phyloP scores from a whole-genome alignment of 2,888 invertebrate genomes.

The Aromia moschata region DNA sequence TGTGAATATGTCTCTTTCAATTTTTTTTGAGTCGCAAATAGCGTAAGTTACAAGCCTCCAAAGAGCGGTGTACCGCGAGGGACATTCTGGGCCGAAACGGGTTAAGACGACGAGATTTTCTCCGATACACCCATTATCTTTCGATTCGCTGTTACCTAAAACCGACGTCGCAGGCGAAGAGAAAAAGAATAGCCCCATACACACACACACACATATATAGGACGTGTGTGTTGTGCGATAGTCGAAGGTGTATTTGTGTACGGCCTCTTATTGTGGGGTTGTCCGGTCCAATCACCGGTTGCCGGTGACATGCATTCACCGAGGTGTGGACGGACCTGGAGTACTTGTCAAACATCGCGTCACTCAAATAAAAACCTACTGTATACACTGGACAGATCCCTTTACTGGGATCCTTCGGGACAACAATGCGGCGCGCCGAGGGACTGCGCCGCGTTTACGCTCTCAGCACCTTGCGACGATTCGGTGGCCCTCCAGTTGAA shows the following conservation, averaged over 20 bases:
- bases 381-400: conserved; percentile 33
- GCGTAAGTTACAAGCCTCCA: too few species aligned
- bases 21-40: too few species aligned
- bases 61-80: too few species aligned
- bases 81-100: too few species aligned
- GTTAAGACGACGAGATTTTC: too few species aligned
- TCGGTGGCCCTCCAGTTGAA: conserved; percentile 7
- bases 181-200: conserved; percentile 13
- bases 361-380: conserved; percentile 47
- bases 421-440: conserved; percentile 20
- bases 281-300: conserved; percentile 58
- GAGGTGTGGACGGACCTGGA: conserved; percentile 60
- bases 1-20: too few species aligned
- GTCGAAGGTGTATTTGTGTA: conserved; percentile 45
- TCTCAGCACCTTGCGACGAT: conserved; percentile 4
- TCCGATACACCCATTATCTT: too few species aligned
- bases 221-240: conserved; percentile 14
- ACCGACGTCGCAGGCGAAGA: neutral
- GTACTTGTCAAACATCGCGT: conserved; percentile 61
- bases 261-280: conserved; percentile 51
- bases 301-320: conserved; percentile 58
- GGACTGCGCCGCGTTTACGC: too few species aligned
- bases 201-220: too few species aligned
- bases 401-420: conserved; percentile 16
- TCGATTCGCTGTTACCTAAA: neutral